phyloP scores from a whole-genome alignment of 2,797 vertebrate genomes.

The Sebastes minor region DNA sequence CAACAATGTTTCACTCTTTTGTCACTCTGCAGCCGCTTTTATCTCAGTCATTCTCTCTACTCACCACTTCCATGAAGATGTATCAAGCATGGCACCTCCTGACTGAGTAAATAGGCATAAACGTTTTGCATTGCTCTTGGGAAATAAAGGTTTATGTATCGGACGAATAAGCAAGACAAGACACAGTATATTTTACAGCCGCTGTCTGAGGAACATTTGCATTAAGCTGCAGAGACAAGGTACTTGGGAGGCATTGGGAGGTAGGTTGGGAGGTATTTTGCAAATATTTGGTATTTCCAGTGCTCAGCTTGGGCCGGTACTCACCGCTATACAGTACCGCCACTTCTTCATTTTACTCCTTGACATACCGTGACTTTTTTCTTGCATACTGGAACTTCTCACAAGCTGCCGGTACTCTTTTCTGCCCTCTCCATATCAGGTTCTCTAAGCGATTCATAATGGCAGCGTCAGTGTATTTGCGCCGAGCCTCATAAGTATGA shows the following conservation, averaged over 20 bases:
- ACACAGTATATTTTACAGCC: conserved; percentile 41
- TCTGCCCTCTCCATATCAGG: no score
- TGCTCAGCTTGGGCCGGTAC: no score
- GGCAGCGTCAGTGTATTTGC: no score
- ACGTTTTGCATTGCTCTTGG: conserved; percentile 46
- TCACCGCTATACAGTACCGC: no score
- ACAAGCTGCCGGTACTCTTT: no score
- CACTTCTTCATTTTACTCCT: no score
- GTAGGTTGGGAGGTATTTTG: background rate
- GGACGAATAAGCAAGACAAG: conserved; percentile 61
- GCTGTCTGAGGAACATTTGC: conserved; percentile 49
- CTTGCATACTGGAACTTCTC: no score
- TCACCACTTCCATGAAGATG: conserved; percentile 35
- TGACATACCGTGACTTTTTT: no score
- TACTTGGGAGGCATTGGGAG: conserved; percentile 7
- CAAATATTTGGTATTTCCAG: no score
- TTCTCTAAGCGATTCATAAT: no score
- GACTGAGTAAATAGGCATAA: conserved; percentile 65
- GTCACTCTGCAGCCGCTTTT: conserved; percentile 19
- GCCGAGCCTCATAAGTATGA: no score
- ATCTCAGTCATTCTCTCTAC: conserved; percentile 21
- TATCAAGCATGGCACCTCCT: conserved; percentile 50
- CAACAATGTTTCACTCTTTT: conserved; percentile 2
- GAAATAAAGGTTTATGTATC: conserved; percentile 72
- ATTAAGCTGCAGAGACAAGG: conserved; percentile 19